Evolutionary conservation across 2,797 vertebrate species (phyloP), one percentile per base, ranked within the genome.

Genomic region (Malacoraja senta): DNA sequence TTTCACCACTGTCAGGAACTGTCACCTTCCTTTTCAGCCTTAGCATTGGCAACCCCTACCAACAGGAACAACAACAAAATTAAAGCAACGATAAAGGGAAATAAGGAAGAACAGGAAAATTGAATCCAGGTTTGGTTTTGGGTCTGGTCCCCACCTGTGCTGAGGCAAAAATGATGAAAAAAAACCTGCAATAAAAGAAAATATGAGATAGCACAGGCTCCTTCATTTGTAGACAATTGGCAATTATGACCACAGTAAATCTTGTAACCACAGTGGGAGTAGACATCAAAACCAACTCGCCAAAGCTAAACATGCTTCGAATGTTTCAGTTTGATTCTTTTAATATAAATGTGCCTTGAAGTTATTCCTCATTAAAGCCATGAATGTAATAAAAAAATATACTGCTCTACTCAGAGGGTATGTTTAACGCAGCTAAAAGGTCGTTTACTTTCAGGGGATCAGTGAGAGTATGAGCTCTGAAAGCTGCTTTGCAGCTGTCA

Each of bases 321-420:
- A 88, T 88, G 17, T 68, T 88, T 88, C 63, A 68, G 63, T 63
- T 88, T 35, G n/a, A 88, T 88, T 88, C n/a, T 21, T 88, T 88
- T 44, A 35, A 68, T 68, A 19, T 68, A 35, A 19, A 88, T 19
- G 8, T 88, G 63, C 61, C 63, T 68, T 88, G 84, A 88, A 88
- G 84, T 68, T 68, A 88, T 88, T 21, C 84, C n/a, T 88, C 65
- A 88, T 35, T 88, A 68, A 68, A 65, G 61, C 61, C 21, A 88
- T 88, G 65, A 88, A 21, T 68, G n/a, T 35, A 88, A 68, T 68
- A 88, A 88, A 88, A 86, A 32, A 65, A 19, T 35, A 35, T 88
- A 68, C 61, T 68, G n/a, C 32, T 88, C n/a, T 68, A 88, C 63
- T 88, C 61, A 68, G 84, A 68, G n/a, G 63, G 58, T 63, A 84